These are phyloP conservation scores for Lycorma delicatula DNA, from an alignment of 1,140 invertebrate genomes.

Conservation along the genomic window DNA sequence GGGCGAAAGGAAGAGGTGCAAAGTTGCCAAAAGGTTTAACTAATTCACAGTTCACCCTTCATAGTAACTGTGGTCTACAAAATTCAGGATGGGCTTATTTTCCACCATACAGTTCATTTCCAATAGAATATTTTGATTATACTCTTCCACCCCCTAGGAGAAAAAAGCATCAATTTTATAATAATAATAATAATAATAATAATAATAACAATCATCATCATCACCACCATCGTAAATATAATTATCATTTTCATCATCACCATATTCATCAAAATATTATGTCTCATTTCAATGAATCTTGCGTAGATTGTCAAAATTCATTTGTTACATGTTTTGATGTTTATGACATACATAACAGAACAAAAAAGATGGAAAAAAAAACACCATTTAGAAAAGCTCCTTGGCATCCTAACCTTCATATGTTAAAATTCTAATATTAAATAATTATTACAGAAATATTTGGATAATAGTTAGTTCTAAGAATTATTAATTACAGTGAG, in stretches of 20 bases:
- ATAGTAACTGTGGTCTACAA: slow-evolving; percentile 18
- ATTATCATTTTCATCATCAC: not conserved
- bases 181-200: not conserved
- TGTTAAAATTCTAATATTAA: slow-evolving; percentile 42
- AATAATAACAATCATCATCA: not conserved
- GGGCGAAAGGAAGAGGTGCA: slow-evolving; percentile 15
- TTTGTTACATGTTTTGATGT: not conserved
- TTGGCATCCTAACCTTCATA: slow-evolving; percentile 43
- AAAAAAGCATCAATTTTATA: slow-evolving; percentile 19
- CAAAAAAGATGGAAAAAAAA: not conserved
- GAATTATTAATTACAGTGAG: too few species aligned
- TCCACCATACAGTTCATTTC: slow-evolving; percentile 6
- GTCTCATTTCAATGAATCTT: not conserved
- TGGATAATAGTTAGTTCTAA: too few species aligned
- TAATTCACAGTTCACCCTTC: not conserved
- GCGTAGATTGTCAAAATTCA: too few species aligned
- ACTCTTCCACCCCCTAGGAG: slow-evolving; percentile 27
- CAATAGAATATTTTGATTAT: slow-evolving; percentile 25
- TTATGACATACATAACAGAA: not conserved
- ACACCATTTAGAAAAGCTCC: slow-evolving; percentile 41
- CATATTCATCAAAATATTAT: not conserved
- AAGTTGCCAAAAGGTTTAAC: slow-evolving; percentile 7
- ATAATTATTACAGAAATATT: too few species aligned
- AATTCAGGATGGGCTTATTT: slow-evolving; percentile 9
- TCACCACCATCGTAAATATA: not conserved